These are phyloP conservation scores for Deilephila elpenor DNA, from an alignment of 2,888 invertebrate species.

Conservation along the genomic window DNA sequence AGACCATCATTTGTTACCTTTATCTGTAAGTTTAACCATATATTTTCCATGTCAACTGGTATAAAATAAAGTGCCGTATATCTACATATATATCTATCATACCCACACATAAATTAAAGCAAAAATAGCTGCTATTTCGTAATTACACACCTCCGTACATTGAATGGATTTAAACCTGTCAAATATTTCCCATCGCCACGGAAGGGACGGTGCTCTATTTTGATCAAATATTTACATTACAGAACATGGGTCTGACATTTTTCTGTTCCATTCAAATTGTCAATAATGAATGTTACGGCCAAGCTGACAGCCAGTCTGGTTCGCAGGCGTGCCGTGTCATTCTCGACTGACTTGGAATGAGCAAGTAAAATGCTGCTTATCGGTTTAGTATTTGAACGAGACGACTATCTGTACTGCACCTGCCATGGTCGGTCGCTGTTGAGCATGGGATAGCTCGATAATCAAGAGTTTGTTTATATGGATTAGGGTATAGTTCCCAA, in stretches of 20 bases:
- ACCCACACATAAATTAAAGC: too few relatives aligned
- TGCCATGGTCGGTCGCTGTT: too few relatives aligned
- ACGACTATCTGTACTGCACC: too few relatives aligned
- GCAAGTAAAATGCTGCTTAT: not conserved
- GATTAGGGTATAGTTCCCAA: too few relatives aligned
- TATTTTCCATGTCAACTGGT: too few relatives aligned
- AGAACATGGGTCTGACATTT: slow-evolving; percentile 75
- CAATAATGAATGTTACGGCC: slow-evolving; percentile 68
- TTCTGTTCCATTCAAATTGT: slow-evolving; percentile 69
- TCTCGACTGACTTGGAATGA: slow-evolving; percentile 5
- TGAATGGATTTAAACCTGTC: slow-evolving; percentile 40
- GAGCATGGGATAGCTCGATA: too few relatives aligned
- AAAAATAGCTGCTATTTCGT: not conserved
- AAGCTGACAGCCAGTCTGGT: slow-evolving; percentile 36
- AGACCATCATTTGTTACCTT: too few relatives aligned
- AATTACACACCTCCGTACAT: not conserved
- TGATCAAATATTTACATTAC: slow-evolving; percentile 75
- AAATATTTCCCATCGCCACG: slow-evolving; percentile 48
- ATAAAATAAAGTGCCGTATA: not conserved
- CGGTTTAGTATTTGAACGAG: too few relatives aligned
- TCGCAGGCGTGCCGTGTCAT: not conserved
- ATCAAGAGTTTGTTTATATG: too few relatives aligned
- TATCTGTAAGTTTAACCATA: too few relatives aligned
- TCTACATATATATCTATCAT: too few relatives aligned
- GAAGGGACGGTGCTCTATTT: slow-evolving; percentile 50